Conservation (phyloP, 2,888 invertebrate genomes). For the Pammene fasciana region DNA sequence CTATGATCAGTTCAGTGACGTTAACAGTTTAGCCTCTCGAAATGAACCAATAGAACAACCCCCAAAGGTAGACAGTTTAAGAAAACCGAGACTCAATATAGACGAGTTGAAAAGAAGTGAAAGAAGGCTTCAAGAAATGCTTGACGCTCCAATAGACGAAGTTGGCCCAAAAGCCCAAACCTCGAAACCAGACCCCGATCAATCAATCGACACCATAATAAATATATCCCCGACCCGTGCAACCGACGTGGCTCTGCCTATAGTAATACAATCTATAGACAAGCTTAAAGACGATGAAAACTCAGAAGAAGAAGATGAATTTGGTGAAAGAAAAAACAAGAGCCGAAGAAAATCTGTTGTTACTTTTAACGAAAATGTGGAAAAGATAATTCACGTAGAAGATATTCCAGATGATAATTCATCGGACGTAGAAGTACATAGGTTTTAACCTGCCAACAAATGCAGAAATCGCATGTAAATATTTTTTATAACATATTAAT, state of each 20-base stretch:
- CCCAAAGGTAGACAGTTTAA: conserved; percentile 53
- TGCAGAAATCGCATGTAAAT: conserved; percentile 21
- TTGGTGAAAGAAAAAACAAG: conserved; percentile 63
- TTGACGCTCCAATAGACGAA: conserved; percentile 61
- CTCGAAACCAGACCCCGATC: conserved; percentile 49
- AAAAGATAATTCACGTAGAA: conserved; percentile 79
- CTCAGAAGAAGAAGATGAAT: conserved; percentile 72
- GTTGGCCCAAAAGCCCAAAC: conserved; percentile 49
- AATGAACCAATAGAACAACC: conserved; percentile 53
- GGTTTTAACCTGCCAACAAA: conserved; percentile 51
- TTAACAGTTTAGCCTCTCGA: conserved; percentile 62
- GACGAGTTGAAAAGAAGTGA: conserved; percentile 72
- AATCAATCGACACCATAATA: conserved; percentile 51
- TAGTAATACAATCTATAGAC: conserved; percentile 74
- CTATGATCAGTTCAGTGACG: conserved; percentile 66
- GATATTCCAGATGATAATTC: conserved; percentile 59
- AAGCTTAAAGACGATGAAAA: conserved; percentile 70
- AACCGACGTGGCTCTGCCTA: conserved; percentile 56
- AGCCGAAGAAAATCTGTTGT: conserved; percentile 77
- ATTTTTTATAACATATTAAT: conserved; percentile 14
- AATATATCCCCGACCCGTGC: conserved; percentile 50
- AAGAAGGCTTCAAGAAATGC: conserved; percentile 69
- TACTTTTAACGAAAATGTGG: conserved; percentile 82
- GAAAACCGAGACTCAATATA: conserved; percentile 65
- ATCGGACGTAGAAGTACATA: conserved; percentile 62